Percentiles rank a stretch among this genome's conserved stretches.
Conservation (phyloP, 2,888 invertebrate species). For the Halictus ligatus region DNA sequence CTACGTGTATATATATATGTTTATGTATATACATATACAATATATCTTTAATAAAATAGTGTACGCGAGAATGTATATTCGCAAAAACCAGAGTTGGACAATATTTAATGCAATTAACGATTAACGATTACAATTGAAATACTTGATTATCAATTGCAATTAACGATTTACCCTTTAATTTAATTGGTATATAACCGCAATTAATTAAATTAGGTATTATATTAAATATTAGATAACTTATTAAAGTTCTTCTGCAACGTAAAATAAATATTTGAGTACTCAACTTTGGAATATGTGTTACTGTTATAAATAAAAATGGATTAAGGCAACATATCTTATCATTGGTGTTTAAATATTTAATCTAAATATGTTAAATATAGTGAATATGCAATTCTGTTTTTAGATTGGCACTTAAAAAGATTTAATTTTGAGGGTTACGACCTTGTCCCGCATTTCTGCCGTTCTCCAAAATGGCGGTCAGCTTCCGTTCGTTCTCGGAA, state of each 20-base stretch:
- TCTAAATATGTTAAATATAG: not conserved
- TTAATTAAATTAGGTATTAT: not conserved
- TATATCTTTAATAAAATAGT: conserved; percentile 38
- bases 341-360: not conserved
- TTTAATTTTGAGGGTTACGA: not conserved
- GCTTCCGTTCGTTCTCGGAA: not conserved
- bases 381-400: not conserved
- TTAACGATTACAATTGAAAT: conserved; percentile 5
- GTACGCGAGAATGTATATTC: conserved; percentile 24
- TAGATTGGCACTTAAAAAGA: not conserved
- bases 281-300: not conserved
- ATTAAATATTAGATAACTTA: not conserved
- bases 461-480: not conserved
- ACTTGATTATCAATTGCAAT: conserved; percentile 1
- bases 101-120: conserved; percentile 2
- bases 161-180: not conserved
- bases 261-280: not conserved
- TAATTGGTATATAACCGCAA: not conserved
- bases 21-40: not conserved
- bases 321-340: not conserved
- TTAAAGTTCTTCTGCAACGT: not conserved
- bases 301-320: not conserved
- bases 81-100: not conserved
- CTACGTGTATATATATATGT: not conserved
- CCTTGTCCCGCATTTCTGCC: not conserved